Conservation (phyloP, 2,888 invertebrate species). For the Thymelicus lineola region DNA sequence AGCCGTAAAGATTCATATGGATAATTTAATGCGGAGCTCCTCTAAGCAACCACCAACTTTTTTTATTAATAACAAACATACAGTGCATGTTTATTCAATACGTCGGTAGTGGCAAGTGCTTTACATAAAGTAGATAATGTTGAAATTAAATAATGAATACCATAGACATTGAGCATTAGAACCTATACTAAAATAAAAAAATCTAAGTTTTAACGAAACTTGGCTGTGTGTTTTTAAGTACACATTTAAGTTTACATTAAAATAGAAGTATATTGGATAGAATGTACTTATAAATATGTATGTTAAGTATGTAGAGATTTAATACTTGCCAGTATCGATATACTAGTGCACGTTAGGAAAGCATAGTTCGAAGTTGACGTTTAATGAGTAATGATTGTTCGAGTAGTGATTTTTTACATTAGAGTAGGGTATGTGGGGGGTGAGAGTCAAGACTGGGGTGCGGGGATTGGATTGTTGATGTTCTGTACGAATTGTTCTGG, state of each 20-base stretch:
- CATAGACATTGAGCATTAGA: neutral
- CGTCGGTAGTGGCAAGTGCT: constrained; percentile 1
- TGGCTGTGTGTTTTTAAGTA: constrained; percentile 11
- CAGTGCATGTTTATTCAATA: neutral
- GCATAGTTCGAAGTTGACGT: neutral
- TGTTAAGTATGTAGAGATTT: neutral
- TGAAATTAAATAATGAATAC: neutral
- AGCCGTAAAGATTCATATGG: too few species aligned
- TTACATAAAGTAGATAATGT: neutral
- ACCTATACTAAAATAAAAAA: neutral
- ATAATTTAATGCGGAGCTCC: neutral
- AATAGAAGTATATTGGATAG: neutral
- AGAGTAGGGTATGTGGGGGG: constrained; percentile 60
- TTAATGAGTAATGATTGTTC: constrained; percentile 20
- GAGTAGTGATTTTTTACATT: constrained; percentile 54
- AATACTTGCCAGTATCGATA: constrained; percentile 13
- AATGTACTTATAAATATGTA: neutral
- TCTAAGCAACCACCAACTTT: neutral
- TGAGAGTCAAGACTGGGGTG: constrained; percentile 69
- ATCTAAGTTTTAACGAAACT: constrained; percentile 3
- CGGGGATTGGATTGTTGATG: constrained; percentile 26
- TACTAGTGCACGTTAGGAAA: constrained; percentile 5
- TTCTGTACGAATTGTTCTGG: neutral
- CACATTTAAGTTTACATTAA: constrained; percentile 4
- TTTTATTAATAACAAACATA: neutral